A percentile compares a stretch with the other conserved stretches of the same genome.
phyloP scores from a whole-genome alignment of 2,888 invertebrate species.

The Ernsta delagoae region DNA sequence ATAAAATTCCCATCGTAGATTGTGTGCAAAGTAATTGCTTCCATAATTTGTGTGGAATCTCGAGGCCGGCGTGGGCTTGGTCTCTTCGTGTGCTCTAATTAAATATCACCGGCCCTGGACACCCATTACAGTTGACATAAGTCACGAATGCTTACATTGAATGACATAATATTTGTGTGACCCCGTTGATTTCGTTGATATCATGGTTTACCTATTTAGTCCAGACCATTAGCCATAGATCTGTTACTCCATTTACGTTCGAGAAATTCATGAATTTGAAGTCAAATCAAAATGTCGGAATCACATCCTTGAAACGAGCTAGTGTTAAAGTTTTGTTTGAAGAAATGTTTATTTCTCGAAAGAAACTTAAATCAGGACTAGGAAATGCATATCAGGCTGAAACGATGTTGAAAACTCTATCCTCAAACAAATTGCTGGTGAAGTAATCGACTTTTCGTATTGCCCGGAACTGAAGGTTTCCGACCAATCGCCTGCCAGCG shows the following conservation, averaged over 20 bases:
- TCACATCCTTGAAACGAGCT: too few species aligned
- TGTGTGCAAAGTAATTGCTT: conserved; percentile 23
- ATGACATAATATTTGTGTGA: not conserved
- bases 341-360: not conserved
- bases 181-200: too few species aligned
- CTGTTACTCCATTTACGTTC: too few species aligned
- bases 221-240: too few species aligned
- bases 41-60: conserved; percentile 19
- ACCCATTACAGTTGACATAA: conserved; percentile 10
- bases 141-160: conserved; percentile 8
- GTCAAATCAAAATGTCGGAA: too few species aligned
- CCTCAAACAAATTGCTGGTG: conserved; percentile 2
- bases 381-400: not conserved
- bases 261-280: too few species aligned
- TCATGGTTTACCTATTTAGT: too few species aligned
- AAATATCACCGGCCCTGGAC: conserved; percentile 21
- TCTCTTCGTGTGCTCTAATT: conserved; percentile 19
- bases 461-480: conserved; percentile 14
- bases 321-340: too few species aligned
- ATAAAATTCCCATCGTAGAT: not conserved
- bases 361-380: not conserved
- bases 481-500: conserved; percentile 5
- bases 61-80: conserved; percentile 28
- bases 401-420: conserved; percentile 10
- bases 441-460: not conserved